Evolutionary conservation across 2,888 invertebrate species (phyloP).

Genomic region (Xestia ashworthii): DNA sequence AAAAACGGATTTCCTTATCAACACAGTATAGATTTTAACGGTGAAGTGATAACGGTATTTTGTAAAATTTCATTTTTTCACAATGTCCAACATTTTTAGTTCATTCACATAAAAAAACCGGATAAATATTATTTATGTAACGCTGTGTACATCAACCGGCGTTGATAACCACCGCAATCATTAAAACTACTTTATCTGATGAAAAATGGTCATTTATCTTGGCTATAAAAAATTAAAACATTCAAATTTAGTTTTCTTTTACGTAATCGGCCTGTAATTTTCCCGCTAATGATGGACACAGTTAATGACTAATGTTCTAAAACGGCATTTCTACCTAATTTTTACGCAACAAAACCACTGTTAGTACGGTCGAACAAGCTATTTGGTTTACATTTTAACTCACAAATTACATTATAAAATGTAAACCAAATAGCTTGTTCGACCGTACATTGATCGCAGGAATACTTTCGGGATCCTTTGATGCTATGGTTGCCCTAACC

Average conservation of each 20-base stretch:
- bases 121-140: not conserved
- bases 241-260: not conserved
- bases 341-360: not conserved
- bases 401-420: no score
- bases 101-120: not conserved
- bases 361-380: no score
- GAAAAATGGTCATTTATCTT: not conserved
- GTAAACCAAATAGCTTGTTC: no score
- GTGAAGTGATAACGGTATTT: not conserved
- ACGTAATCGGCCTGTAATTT: not conserved
- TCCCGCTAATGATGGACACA: not conserved
- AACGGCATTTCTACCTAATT: not conserved
- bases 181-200: not conserved
- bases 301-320: not conserved
- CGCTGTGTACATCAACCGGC: not conserved
- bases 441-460: no score
- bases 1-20: conserved; percentile 5
- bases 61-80: not conserved
- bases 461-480: no score
- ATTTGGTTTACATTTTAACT: no score
- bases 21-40: not conserved
- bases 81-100: not conserved
- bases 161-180: not conserved
- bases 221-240: not conserved
- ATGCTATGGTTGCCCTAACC: no score